Evolutionary conservation across 2,113 vertebrate species (phyloP).

Genomic region (Gorsachius goisagi): DNA sequence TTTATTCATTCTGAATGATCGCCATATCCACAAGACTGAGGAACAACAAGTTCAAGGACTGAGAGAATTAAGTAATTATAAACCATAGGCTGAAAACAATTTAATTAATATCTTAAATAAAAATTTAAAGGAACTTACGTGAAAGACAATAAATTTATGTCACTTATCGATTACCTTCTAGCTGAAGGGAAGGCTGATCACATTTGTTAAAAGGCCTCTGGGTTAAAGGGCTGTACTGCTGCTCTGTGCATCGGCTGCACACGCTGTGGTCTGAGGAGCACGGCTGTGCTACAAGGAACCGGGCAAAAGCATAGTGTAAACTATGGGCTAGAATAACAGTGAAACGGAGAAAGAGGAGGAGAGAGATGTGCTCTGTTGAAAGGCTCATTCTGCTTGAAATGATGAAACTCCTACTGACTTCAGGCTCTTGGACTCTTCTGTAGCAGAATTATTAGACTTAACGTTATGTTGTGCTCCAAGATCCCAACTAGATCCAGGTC

Average conservation of each 20-base stretch:
- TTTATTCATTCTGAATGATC: not conserved
- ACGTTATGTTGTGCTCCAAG: not conserved
- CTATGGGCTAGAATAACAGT: not conserved
- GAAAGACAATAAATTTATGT: not conserved
- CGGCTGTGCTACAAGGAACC: not conserved
- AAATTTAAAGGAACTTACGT: not conserved
- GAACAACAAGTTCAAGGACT: not conserved
- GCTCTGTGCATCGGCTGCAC: not conserved
- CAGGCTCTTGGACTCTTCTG: not conserved
- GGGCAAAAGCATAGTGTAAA: not conserved
- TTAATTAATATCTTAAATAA: not conserved
- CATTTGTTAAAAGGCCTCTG: not conserved
- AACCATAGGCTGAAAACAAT: not conserved
- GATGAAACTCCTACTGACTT: not conserved
- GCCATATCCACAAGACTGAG: accelerated
- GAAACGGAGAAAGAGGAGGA: not conserved
- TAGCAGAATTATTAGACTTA: not conserved
- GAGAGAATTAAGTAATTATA: not conserved
- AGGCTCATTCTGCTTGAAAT: not conserved
- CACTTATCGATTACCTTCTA: not conserved
- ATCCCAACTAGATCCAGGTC: not conserved
- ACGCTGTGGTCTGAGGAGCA: not conserved
- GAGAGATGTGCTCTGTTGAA: not conserved
- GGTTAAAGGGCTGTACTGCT: not conserved
- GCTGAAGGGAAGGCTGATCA: not conserved